These are phyloP conservation scores for Scaptomyza parva DNA, from an alignment of 2,888 invertebrate species.

Conservation along the genomic window DNA sequence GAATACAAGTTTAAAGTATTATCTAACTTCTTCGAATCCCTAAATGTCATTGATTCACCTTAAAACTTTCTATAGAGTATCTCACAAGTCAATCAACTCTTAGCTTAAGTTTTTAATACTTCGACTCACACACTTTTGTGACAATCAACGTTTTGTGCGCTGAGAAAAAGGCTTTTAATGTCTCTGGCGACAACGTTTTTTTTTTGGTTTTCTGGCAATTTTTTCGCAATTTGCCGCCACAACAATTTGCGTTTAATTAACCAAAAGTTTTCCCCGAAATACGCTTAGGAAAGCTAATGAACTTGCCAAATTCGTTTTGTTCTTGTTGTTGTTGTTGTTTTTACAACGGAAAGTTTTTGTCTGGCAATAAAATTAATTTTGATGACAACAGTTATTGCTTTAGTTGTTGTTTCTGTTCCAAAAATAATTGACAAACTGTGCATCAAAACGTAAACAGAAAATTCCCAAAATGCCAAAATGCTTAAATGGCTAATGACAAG, in stretches of 20 bases:
- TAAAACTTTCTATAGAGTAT: not conserved
- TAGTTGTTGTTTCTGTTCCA: slow-evolving; percentile 8
- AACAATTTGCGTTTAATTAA: slow-evolving; percentile 81
- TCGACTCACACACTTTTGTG: slow-evolving; percentile 54
- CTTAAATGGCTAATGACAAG: slow-evolving; percentile 35
- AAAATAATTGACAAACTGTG: slow-evolving; percentile 55
- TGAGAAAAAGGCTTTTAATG: slow-evolving; percentile 64
- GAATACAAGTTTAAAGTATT: too few species aligned
- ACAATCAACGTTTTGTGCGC: slow-evolving; percentile 65
- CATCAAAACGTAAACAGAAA: slow-evolving; percentile 31
- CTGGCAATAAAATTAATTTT: slow-evolving; percentile 80
- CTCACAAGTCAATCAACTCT: not conserved
- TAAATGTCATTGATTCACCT: too few species aligned
- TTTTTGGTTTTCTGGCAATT: slow-evolving; percentile 63
- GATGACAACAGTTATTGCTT: slow-evolving; percentile 63
- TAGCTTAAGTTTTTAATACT: not conserved
- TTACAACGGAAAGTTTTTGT: slow-evolving; percentile 69
- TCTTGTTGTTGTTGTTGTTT: slow-evolving; percentile 58
- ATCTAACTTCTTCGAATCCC: too few species aligned
- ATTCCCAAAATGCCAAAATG: slow-evolving; percentile 41
- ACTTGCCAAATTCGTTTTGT: slow-evolving; percentile 70
- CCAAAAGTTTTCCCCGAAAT: slow-evolving; percentile 60
- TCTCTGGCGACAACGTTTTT: slow-evolving; percentile 63
- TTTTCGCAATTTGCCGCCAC: slow-evolving; percentile 81
- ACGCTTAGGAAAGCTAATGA: slow-evolving; percentile 73